A percentile compares a stretch with the other conserved stretches of the same genome.
phyloP scores from a whole-genome alignment of 2,113 vertebrate genomes.

The Camelus dromedarius region DNA sequence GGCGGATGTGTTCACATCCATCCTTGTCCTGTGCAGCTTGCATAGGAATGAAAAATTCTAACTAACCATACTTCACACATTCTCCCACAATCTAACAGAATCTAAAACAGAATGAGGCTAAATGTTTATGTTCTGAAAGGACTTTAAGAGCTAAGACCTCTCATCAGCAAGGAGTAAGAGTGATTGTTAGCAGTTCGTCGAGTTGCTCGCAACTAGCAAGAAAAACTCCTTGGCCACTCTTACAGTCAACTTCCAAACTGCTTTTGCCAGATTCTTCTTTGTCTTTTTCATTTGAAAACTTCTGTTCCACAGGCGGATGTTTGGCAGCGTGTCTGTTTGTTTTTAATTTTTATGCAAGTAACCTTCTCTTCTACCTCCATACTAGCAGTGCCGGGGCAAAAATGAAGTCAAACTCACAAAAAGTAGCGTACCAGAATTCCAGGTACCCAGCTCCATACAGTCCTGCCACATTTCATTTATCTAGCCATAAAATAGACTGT shows the following conservation, averaged over 20 bases:
- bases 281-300: neutral
- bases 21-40: neutral
- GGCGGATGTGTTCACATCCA: neutral
- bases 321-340: neutral
- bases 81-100: neutral
- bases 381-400: neutral
- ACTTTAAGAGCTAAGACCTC: neutral
- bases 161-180: neutral
- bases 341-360: neutral
- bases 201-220: neutral
- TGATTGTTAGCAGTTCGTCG: neutral
- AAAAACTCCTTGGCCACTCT: neutral
- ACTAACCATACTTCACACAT: neutral
- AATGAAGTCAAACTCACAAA: neutral
- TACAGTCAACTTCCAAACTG: neutral
- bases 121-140: neutral
- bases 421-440: neutral
- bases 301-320: neutral
- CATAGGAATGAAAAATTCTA: neutral
- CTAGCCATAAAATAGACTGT: neutral
- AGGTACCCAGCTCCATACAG: rapidly evolving
- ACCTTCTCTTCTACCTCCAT: neutral
- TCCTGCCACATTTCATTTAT: neutral
- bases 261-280: neutral
- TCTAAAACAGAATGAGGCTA: neutral